Conservation (phyloP, 35 echinoderm and acorn worm species). For the Antedon bifida region DNA sequence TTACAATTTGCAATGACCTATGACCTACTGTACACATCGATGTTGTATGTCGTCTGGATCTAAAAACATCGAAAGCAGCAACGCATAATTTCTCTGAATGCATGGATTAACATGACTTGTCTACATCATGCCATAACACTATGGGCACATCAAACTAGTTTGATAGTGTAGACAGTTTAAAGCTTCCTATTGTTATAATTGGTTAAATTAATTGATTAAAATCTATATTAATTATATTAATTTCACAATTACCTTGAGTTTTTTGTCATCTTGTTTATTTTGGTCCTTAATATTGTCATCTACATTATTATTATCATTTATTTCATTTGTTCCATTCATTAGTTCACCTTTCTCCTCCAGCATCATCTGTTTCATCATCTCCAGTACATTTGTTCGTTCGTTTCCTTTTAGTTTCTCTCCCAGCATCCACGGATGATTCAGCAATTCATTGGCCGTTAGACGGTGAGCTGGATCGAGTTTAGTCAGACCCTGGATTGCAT, state of each 20-base stretch:
- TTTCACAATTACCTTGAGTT: background rate
- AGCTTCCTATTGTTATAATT: too few species aligned
- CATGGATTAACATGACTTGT: too few species aligned
- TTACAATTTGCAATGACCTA: too few species aligned
- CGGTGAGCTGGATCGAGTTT: conserved; percentile 91
- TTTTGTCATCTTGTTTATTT: background rate
- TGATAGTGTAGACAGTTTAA: too few species aligned
- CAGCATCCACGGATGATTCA: conserved; percentile 91
- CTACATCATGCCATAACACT: too few species aligned
- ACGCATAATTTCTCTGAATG: too few species aligned
- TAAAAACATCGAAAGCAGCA: too few species aligned
- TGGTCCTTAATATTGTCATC: conserved; percentile 7
- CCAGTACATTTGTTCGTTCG: conserved; percentile 71
- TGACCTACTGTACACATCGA: too few species aligned
- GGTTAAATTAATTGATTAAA: too few species aligned
- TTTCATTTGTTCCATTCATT: conserved; percentile 24
- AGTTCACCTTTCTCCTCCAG: conserved; percentile 58
- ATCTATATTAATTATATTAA: too few species aligned
- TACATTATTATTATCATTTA: background rate
- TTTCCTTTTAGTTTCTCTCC: conserved; percentile 44
- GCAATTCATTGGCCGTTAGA: conserved; percentile 66
- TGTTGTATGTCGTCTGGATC: too few species aligned
- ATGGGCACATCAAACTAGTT: too few species aligned
- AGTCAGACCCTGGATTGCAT: conserved; percentile 76
- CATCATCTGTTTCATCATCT: conserved; percentile 94